These are phyloP conservation scores for Myotis vivesi DNA, from an alignment of 2,797 vertebrate species.

Conservation along the genomic window DNA sequence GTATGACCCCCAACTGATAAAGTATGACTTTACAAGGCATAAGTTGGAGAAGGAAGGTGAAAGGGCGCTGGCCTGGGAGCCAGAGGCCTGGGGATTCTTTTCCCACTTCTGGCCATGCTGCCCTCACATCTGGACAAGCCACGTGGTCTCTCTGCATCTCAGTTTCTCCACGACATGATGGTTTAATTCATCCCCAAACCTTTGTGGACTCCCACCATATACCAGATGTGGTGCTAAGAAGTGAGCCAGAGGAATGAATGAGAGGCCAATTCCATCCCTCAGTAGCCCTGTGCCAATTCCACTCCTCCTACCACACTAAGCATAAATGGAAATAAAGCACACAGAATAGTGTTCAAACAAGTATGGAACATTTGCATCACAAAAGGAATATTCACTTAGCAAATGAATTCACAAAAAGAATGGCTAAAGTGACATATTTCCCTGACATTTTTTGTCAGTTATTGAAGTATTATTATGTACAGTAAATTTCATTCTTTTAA, in stretches of 20 bases:
- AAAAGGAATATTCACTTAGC: neutral
- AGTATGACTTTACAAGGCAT: neutral
- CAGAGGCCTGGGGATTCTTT: neutral
- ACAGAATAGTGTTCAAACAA: neutral
- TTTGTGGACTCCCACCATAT: neutral
- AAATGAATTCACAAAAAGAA: conserved; percentile 28
- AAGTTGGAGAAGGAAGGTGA: neutral
- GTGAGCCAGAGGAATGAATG: neutral
- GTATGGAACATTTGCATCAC: neutral
- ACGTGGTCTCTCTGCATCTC: neutral
- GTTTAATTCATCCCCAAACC: neutral
- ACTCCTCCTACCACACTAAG: neutral
- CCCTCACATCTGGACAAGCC: neutral
- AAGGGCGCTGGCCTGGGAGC: neutral
- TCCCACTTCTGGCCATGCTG: neutral
- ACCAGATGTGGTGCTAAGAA: neutral
- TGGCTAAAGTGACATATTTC: neutral
- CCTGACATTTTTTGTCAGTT: neutral
- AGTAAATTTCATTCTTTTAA: neutral
- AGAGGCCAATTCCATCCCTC: neutral
- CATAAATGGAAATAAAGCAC: neutral
- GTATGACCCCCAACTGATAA: neutral
- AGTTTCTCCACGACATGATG: neutral
- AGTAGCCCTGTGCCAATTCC: neutral
- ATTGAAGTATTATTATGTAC: neutral